Base-by-base conservation (phyloP, 2,888 invertebrate genomes). In the Parnassius smintheus region DNA sequence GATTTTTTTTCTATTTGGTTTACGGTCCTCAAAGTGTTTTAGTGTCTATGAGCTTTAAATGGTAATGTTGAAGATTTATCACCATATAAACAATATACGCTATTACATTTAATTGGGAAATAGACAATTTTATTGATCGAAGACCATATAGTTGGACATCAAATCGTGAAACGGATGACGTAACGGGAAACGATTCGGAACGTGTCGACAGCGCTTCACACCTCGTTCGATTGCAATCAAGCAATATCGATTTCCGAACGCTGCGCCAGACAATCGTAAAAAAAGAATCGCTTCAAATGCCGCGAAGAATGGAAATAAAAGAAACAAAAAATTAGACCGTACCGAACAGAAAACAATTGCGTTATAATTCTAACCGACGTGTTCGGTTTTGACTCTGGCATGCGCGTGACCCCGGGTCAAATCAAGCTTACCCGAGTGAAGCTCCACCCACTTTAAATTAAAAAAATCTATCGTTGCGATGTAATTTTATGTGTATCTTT, bases 261-360 rank as follows among this genome's bases (percentile, higher is more conserved):
- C 51, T 51, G 41, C 48, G 49, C 22, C 54, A 35, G 57, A 58
- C 62, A 51, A 59, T 60, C 60, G 62, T 65, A 68, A 83, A 85
- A 83, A 82, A 76, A 77, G 78, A 77, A 78, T 76, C 71, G 76
- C 76, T 77, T 74, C 56, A 25, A 54, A 48, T 13, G n/a, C 41
- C 18, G 41, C 48, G 22, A 55, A 54, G 62, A 50, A 62, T 50
- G 54, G 35, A 48, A 53, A 41, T 12, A 22, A 41, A 55, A 78
- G 18, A 49, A 78, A 77, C 75, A 69, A 74, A 46, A 41, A 35
- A 13, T 4, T 49, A 55, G 72, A 69, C 68, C 74, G 74, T 76
- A 75, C 78, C 76, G 79, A 79, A 78, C 76, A 75, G 78, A 79
- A 85, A 84, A 88, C 88, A 88, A 88, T 88, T 86, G 88, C 81